These are phyloP conservation scores for Hemitrygon akajei DNA, from an alignment of 2,797 vertebrate species.

Conservation along the genomic window DNA sequence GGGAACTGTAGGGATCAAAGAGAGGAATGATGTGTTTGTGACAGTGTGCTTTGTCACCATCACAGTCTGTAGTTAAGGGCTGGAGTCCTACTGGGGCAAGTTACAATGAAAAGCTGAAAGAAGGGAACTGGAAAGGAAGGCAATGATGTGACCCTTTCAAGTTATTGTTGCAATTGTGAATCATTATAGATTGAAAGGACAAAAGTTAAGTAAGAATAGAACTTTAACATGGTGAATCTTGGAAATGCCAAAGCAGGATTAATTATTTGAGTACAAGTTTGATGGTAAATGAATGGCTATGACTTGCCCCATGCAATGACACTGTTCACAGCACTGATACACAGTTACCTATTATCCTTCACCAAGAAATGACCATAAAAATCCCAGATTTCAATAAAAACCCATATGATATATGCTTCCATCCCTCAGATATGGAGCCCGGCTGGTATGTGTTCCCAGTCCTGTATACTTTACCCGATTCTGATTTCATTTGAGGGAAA, in stretches of 20 bases:
- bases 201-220: background rate
- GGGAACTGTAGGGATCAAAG: constrained; percentile 11
- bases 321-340: background rate
- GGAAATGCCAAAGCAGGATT: background rate
- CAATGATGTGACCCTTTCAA: background rate
- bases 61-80: background rate
- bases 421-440: no score
- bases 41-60: background rate
- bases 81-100: background rate
- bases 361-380: background rate
- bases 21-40: background rate
- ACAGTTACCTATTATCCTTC: background rate
- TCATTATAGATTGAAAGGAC: background rate
- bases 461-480: background rate
- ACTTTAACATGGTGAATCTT: background rate
- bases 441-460: background rate
- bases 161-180: background rate
- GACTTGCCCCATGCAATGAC: background rate
- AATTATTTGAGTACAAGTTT: background rate
- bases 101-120: background rate
- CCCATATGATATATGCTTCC: background rate
- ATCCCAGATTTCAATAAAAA: background rate
- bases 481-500: background rate
- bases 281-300: no score
- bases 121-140: background rate